Percentiles rank a stretch among this genome's conserved stretches.
phyloP scores from a whole-genome alignment of 2,797 vertebrate genomes.

The Tolypeutes matacus region DNA sequence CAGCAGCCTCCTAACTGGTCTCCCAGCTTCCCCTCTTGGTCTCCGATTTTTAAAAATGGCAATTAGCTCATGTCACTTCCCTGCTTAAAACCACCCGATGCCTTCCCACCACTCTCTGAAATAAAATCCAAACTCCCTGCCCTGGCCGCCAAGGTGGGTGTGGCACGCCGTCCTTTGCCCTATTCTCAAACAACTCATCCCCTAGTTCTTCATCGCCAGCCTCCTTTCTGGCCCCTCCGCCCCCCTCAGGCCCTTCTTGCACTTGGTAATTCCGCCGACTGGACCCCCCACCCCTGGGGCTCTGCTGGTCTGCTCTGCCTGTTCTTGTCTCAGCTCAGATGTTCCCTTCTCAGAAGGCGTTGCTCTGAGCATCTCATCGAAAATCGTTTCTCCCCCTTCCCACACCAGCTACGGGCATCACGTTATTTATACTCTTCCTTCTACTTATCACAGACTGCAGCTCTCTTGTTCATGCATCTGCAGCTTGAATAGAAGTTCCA shows the following conservation, averaged over 20 bases:
- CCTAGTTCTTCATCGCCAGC: too few relatives aligned
- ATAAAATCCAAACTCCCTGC: neutral
- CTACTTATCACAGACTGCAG: neutral
- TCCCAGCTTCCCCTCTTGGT: neutral
- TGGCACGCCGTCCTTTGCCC: rapidly evolving
- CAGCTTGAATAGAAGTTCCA: neutral
- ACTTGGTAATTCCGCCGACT: too few relatives aligned
- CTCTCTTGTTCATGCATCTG: neutral
- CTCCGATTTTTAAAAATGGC: neutral
- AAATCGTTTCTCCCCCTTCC: neutral
- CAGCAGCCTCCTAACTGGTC: neutral
- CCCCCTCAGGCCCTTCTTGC: neutral
- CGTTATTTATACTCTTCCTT: neutral
- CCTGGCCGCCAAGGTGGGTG: neutral
- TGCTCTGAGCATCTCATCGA: neutral
- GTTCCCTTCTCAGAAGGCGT: neutral
- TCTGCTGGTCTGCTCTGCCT: neutral
- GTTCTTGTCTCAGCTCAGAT: neutral
- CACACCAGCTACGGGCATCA: rapidly evolving
- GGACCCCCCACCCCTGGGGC: neutral
- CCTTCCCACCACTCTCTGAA: neutral
- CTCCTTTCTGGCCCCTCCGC: neutral
- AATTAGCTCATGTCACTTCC: neutral
- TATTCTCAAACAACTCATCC: neutral
- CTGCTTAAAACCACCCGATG: neutral